phyloP scores from a whole-genome alignment of 2,888 invertebrate genomes.

The Plebejus melissa region DNA sequence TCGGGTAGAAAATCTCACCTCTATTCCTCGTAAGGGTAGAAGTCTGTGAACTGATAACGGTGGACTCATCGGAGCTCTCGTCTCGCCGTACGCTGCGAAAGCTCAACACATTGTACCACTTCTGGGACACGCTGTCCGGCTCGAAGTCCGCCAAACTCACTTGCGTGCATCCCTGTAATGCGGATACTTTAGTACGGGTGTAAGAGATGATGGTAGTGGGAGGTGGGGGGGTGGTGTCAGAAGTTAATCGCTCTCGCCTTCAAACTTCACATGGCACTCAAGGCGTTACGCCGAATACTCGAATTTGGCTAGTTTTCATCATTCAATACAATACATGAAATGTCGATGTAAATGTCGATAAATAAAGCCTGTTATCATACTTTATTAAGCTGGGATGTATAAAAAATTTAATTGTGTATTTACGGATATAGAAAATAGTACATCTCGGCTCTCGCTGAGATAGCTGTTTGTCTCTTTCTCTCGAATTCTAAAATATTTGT shows the following conservation, averaged over 20 bases:
- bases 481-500: too few relatives aligned
- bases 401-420: too few relatives aligned
- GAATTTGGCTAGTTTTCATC: constrained; percentile 77
- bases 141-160: constrained; percentile 97
- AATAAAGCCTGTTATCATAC: too few relatives aligned
- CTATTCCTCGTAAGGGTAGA: constrained; percentile 96
- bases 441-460: too few relatives aligned
- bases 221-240: constrained; percentile 43
- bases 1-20: constrained; percentile 51
- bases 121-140: constrained; percentile 86
- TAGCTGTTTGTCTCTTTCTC: too few relatives aligned
- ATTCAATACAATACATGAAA: constrained; percentile 37
- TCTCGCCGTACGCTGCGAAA: constrained; percentile 81
- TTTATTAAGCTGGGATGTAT: too few relatives aligned
- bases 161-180: constrained; percentile 92
- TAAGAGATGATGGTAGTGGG: constrained; percentile 27
- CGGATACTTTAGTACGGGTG: constrained; percentile 14
- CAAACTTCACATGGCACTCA: constrained; percentile 70
- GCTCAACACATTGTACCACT: constrained; percentile 97
- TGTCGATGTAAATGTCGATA: too few relatives aligned
- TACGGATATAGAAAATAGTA: too few relatives aligned
- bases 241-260: constrained; percentile 70
- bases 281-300: constrained; percentile 70
- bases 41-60: constrained; percentile 97
- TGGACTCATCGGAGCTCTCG: constrained; percentile 97